Evolutionary conservation across 2,797 vertebrate genomes (phyloP).

Genomic region (Gallirallus australis): DNA sequence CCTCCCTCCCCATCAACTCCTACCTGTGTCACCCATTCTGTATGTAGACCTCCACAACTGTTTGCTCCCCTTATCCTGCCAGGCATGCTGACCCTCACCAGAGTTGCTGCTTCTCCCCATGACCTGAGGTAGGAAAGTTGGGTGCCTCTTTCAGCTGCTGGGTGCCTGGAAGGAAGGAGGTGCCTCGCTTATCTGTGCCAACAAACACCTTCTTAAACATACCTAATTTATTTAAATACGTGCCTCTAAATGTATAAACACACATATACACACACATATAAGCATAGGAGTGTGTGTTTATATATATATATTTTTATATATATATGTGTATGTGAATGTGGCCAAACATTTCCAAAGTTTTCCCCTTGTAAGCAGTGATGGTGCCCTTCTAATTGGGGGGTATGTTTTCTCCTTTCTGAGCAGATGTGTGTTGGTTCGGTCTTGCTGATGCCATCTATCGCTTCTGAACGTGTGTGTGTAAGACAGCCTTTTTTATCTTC

Average conservation of each 20-base stretch:
- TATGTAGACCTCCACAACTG: not conserved
- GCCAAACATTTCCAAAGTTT: not conserved
- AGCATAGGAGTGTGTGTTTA: not conserved
- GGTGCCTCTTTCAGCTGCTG: not conserved
- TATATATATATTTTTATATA: not conserved
- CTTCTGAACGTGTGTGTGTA: conserved; percentile 68
- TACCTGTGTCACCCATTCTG: not conserved
- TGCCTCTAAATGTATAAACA: not conserved
- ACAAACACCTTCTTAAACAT: not conserved
- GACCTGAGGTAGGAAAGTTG: not conserved
- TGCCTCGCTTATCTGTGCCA: not conserved
- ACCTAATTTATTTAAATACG: not conserved
- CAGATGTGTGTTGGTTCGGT: conserved; percentile 16
- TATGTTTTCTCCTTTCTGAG: conserved; percentile 73
- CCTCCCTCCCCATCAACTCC: not conserved
- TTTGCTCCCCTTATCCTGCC: not conserved
- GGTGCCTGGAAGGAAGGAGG: not conserved
- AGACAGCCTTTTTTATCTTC: conserved; percentile 74
- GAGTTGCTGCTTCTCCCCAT: not conserved
- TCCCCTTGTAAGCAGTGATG: conserved; percentile 44
- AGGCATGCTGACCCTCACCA: rapidly evolving
- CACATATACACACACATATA: not conserved
- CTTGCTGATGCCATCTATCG: conserved; percentile 60
- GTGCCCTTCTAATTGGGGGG: conserved; percentile 56
- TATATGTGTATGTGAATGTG: not conserved